Conservation (phyloP, 2,113 vertebrate genomes). For the Castor canadensis region DNA sequence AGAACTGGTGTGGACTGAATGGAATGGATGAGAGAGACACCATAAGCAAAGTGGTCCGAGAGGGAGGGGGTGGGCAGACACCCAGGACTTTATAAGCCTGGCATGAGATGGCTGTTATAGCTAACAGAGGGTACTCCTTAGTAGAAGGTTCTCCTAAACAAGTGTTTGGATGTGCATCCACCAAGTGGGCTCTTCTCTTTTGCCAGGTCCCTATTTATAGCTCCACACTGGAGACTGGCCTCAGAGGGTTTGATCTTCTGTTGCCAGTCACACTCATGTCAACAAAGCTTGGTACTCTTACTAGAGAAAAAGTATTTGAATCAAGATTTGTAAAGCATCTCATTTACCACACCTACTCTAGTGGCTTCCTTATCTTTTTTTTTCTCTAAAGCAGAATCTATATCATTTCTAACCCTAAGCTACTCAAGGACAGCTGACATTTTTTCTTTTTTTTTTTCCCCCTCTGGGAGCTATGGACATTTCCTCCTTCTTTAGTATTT, state of each 20-base stretch:
- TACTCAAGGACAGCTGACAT: not conserved
- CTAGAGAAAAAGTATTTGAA: not conserved
- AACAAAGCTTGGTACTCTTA: not conserved
- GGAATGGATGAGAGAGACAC: not conserved
- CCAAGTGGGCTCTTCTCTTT: rapidly evolving
- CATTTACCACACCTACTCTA: not conserved
- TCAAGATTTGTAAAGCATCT: not conserved
- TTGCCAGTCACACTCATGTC: not conserved
- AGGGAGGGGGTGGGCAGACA: rapidly evolving
- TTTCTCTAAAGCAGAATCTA: not conserved
- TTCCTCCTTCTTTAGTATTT: not conserved
- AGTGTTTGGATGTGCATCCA: not conserved
- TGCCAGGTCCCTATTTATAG: not conserved
- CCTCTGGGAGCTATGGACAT: not conserved
- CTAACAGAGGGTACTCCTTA: not conserved
- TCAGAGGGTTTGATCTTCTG: not conserved
- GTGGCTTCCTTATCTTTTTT: not conserved
- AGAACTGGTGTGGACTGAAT: not conserved
- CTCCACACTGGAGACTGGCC: not conserved
- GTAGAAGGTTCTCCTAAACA: not conserved
- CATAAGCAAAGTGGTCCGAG: not conserved
- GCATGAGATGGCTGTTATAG: rapidly evolving
- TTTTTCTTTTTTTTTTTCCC: not conserved
- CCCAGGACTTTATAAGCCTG: too few species aligned
- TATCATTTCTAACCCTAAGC: not conserved